Conservation (phyloP, 2,797 vertebrate species). For the Ctenochaetus hawaiiensis region DNA sequence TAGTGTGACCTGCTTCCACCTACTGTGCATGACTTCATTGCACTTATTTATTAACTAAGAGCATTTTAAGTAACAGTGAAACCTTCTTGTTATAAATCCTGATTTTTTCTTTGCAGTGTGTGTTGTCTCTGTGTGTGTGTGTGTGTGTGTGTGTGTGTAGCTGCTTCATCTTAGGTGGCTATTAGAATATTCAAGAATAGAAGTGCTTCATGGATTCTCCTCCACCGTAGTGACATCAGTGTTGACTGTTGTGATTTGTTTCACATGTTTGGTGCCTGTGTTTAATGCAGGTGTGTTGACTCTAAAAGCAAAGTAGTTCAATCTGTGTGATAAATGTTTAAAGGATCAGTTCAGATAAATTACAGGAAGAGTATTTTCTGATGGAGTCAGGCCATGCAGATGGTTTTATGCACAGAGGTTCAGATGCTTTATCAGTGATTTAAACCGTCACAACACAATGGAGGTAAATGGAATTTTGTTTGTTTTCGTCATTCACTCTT, state of each 20-base stretch:
- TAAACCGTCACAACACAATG: neutral
- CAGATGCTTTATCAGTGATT: neutral
- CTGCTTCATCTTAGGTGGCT: conserved; percentile 14
- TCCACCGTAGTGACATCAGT: conserved; percentile 9
- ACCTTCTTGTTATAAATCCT: conserved; percentile 8
- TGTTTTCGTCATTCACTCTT: neutral
- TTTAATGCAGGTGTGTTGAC: conserved; percentile 42
- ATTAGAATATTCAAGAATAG: neutral
- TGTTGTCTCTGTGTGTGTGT: neutral
- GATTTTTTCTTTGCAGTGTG: conserved; percentile 15
- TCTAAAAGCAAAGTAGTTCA: conserved; percentile 45
- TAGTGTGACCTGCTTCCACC: conserved; percentile 53
- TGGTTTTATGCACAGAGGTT: neutral
- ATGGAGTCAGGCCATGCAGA: neutral
- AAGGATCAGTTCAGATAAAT: neutral
- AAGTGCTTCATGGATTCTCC: conserved; percentile 50
- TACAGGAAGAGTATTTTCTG: neutral
- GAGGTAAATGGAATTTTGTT: neutral
- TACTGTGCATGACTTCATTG: conserved; percentile 39
- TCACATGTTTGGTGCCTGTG: conserved; percentile 31
- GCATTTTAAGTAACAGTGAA: neutral
- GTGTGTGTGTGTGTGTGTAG: conserved; percentile 14
- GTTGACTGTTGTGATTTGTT: conserved; percentile 41
- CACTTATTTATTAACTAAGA: conserved; percentile 21
- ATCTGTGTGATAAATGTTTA: neutral